Evolutionary conservation across 1,140 invertebrate genomes (phyloP), one percentile per base, ranked within the genome.

Genomic region (Mercenaria mercenaria): DNA sequence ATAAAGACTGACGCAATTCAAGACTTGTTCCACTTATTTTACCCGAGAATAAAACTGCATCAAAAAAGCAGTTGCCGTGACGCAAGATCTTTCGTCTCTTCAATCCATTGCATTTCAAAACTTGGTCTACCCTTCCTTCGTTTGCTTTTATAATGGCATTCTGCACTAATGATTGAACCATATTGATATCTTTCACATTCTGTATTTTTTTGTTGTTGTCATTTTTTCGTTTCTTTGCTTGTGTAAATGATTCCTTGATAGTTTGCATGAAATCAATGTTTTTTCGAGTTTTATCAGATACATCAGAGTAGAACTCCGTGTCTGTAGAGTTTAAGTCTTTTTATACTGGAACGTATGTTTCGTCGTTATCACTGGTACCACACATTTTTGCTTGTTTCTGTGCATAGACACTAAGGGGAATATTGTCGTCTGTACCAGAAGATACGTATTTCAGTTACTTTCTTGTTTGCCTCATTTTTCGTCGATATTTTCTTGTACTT

Each of bases 71-170:
- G 43, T 47, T 47, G 43, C 43, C 43, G 43, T 47, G 43, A n/a
- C n/a, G n/a, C n/a, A n/a, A n/a, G n/a, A n/a, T n/a, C n/a, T n/a
- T n/a, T n/a, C n/a, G n/a, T n/a, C 43, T 47, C 39, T n/a, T 23
- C 39, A 74, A 74, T 41, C 13, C n/a, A n/a, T 74, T 13, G 34
- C 6, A 39, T 10, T 74, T 20, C 32, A 74, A 34, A 74, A 34
- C 32, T 74, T 41, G 6, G 34, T 74, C 72, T 43, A 34, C 18
- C 72, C 32, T 6, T 26, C 39, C 39, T 74, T 74, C 72, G 34
- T 74, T 74, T 37, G 72, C 72, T n/a, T n/a, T n/a, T n/a, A n/a
- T 43, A n/a, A n/a, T 64, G 23, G 61, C 61, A 64, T 74, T 74
- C 32, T 43, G 32, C 23, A 74, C 72, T n/a, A 74, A 37, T 6